Evolutionary conservation across 2,888 invertebrate genomes (phyloP).

Genomic region (Sialis fuliginosa): DNA sequence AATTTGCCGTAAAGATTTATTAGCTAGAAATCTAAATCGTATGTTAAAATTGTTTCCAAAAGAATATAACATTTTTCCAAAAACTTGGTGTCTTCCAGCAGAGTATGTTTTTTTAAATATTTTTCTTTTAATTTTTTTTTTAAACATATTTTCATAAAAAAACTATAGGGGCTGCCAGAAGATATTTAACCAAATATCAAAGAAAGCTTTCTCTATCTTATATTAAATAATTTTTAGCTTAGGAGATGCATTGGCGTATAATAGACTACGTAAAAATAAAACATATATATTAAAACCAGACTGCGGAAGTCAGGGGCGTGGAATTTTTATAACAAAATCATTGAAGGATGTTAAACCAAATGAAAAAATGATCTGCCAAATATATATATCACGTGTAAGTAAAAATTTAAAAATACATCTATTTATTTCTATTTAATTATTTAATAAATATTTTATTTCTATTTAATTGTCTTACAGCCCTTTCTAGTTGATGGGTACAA

Average conservation of each 20-base stretch:
- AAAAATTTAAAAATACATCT: background rate
- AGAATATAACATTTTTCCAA: constrained; percentile 84
- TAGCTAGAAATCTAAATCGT: constrained; percentile 76
- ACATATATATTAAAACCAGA: constrained; percentile 86
- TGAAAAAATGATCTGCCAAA: constrained; percentile 77
- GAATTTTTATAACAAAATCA: constrained; percentile 71
- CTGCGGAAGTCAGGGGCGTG: constrained; percentile 77
- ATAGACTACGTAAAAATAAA: constrained; percentile 48
- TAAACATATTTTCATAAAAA: background rate
- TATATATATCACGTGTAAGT: constrained; percentile 45
- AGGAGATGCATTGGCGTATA: constrained; percentile 54
- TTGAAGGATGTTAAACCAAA: constrained; percentile 62
- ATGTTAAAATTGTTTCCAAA: constrained; percentile 78
- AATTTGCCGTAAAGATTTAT: constrained; percentile 58
- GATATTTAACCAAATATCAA: no score
- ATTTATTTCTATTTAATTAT: no score
- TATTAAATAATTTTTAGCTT: constrained; percentile 28
- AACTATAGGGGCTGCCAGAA: no score
- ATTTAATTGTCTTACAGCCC: constrained; percentile 39
- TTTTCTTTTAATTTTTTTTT: background rate
- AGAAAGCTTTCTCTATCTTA: background rate
- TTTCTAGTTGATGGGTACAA: constrained; percentile 82
- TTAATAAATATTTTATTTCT: no score
- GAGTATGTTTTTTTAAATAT: constrained; percentile 40
- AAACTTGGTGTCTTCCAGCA: constrained; percentile 85